phyloP scores from a whole-genome alignment of 2,888 invertebrate genomes.

The Amblyjoppa fuscipennis region DNA sequence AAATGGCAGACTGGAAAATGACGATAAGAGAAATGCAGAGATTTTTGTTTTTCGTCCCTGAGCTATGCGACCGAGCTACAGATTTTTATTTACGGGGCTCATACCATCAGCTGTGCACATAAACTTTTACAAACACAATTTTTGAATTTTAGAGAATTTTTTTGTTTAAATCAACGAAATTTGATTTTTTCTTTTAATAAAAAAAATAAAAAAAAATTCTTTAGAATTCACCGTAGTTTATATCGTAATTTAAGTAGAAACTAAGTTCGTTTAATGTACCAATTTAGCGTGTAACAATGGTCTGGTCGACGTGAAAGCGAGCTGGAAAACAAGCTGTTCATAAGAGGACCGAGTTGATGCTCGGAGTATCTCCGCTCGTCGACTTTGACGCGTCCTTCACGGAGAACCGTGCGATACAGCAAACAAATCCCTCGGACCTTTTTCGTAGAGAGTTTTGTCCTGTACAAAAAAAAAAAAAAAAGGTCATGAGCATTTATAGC shows the following conservation, averaged over 20 bases:
- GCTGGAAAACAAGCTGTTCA: not conserved
- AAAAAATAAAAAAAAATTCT: constrained; percentile 9
- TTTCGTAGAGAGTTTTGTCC: not conserved
- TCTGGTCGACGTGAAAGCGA: not conserved
- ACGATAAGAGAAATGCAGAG: constrained; percentile 46
- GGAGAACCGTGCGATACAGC: not conserved
- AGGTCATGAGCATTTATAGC: not conserved
- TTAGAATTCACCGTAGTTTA: not conserved
- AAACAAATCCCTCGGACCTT: not conserved
- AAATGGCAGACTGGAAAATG: constrained; percentile 30
- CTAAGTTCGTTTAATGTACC: constrained; percentile 13
- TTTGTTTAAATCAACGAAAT: too few relatives aligned
- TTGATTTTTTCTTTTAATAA: not conserved
- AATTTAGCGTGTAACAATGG: not conserved
- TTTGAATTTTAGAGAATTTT: not conserved
- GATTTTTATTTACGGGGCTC: constrained; percentile 75
- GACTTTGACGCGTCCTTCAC: not conserved
- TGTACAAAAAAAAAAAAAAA: not conserved
- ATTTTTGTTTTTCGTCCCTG: constrained; percentile 18
- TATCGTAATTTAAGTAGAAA: not conserved
- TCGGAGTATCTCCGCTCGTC: not conserved
- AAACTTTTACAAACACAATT: constrained; percentile 70
- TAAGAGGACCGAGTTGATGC: not conserved
- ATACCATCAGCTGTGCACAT: constrained; percentile 84
- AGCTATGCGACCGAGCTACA: constrained; percentile 18